Percentiles rank a stretch among this genome's conserved stretches.
Conservation (phyloP, 1,140 invertebrate genomes). For the Lepeophtheirus salmonis region DNA sequence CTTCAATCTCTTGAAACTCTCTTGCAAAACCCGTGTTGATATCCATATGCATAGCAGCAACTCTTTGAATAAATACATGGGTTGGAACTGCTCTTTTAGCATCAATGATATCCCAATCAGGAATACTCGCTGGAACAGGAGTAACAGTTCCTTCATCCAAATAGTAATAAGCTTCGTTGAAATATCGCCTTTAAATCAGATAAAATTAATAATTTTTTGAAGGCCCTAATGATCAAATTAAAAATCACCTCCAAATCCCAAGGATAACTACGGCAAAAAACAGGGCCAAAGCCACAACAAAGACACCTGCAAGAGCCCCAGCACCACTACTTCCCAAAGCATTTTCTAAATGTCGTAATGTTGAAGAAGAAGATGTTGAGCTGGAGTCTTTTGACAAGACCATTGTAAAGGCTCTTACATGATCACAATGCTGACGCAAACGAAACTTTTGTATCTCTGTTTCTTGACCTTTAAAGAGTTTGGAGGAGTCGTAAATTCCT, state of each 20-base stretch:
- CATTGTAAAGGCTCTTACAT: not conserved
- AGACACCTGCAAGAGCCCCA: not conserved
- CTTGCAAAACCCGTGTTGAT: constrained; percentile 71
- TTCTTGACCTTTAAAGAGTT: not conserved
- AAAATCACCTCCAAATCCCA: constrained; percentile 1
- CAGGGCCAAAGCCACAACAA: not conserved
- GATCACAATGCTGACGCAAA: not conserved
- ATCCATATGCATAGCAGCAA: constrained; percentile 59
- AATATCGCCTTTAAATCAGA: constrained; percentile 25
- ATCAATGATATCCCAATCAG: constrained; percentile 34
- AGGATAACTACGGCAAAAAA: not conserved
- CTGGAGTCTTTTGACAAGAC: not conserved
- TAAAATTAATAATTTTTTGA: too few relatives aligned
- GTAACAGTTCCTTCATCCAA: constrained; percentile 49
- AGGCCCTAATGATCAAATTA: too few relatives aligned
- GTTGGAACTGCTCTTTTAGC: constrained; percentile 23
- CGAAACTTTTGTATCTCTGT: not conserved
- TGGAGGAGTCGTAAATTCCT: not conserved
- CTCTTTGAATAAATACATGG: constrained; percentile 35
- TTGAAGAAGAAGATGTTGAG: too few relatives aligned
- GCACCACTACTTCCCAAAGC: not conserved
- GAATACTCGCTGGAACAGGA: constrained; percentile 29
- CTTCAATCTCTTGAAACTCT: constrained; percentile 68
- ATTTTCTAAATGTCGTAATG: not conserved
- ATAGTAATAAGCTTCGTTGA: constrained; percentile 63